A percentile compares a stretch with the other conserved stretches of the same genome.
Evolutionary conservation across 2,888 invertebrate genomes (phyloP).

Genomic region (Ypsolopha scabrella): DNA sequence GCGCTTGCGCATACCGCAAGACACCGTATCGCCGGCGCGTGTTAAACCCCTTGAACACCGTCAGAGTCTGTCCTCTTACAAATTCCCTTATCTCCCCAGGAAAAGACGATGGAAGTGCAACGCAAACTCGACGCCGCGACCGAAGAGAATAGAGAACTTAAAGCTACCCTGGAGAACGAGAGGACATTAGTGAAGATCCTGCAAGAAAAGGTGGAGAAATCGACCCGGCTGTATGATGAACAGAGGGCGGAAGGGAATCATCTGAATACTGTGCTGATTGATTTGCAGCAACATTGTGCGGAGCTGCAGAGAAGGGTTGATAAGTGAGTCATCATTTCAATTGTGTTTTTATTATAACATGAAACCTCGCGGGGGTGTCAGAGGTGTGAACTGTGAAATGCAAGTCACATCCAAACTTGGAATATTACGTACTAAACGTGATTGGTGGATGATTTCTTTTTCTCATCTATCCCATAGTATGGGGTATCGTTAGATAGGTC

Average conservation of each 20-base stretch:
- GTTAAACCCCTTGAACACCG: no score
- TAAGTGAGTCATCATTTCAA: conserved; percentile 46
- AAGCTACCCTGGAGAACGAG: conserved; percentile 64
- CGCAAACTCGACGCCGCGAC: conserved; percentile 55
- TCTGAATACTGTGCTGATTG: conserved; percentile 45
- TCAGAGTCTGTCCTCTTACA: not conserved
- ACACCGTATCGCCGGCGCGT: no score
- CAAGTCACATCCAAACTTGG: no score
- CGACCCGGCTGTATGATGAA: conserved; percentile 58
- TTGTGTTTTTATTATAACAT: not conserved
- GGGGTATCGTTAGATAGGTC: no score
- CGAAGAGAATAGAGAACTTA: conserved; percentile 59
- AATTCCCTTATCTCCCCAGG: conserved; percentile 23
- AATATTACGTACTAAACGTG: no score
- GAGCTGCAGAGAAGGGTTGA: conserved; percentile 54
- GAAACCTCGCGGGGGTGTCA: no score
- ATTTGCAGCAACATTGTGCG: conserved; percentile 53
- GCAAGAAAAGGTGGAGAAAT: conserved; percentile 59
- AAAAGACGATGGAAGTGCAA: conserved; percentile 46
- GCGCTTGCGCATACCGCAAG: no score
- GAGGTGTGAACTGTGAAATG: no score
- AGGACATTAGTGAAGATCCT: conserved; percentile 61
- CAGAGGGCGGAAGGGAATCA: conserved; percentile 60
- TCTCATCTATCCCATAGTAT: no score
- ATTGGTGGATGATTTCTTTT: no score